Evolutionary conservation across 2,113 vertebrate genomes (phyloP), one percentile per base, ranked within the genome.

Genomic region (Equus quagga): DNA sequence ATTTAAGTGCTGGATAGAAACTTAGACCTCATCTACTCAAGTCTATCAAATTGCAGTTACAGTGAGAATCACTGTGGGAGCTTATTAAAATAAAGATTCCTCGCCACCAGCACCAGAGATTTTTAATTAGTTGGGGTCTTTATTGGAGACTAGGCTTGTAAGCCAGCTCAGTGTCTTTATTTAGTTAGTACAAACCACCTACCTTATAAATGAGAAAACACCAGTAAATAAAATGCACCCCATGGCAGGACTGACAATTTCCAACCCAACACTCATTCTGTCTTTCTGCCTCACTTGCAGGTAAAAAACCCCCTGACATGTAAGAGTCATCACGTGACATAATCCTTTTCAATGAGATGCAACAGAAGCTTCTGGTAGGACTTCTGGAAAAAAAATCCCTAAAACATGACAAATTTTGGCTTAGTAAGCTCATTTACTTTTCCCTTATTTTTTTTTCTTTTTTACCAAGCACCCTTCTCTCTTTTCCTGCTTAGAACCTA

Each of bases 151-250:
- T 17, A 64, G n/a, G 67, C n/a, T 21, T 70, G 6, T 70, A 69
- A 8, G 24, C 31, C n/a, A 82, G 56, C 3, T 12, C 72, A 18
- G 28, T 89, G 51, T 62, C 8, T 76, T 89, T 58, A 76, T 54
- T 41, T 56, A 79, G 28, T 69, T 41, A 83, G 54, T 64, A 33
- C 28, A 92, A 95, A 64, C 41, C 69, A 88, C 9, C 18, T 31
- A 72, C 44, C 51, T 78, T 76, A 76, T 54, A 78, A 92, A 83
- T 92, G 26, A 78, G n/a, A 70, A 92, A 92, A 95, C 23, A 87
- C 19, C 23, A 80, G 60, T 51, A 87, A 56, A 82, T 41, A 56
- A 82, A 89, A 72, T 79, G 56, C 5, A 65, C 31, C 10, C 33
- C 36, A 14, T 46, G 14, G 12, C 44, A 79, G 44, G 62, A 89